Percentiles rank a stretch among this genome's conserved stretches.
Evolutionary conservation across 2,888 invertebrate genomes (phyloP).

Genomic region (Drosophila gaucha): DNA sequence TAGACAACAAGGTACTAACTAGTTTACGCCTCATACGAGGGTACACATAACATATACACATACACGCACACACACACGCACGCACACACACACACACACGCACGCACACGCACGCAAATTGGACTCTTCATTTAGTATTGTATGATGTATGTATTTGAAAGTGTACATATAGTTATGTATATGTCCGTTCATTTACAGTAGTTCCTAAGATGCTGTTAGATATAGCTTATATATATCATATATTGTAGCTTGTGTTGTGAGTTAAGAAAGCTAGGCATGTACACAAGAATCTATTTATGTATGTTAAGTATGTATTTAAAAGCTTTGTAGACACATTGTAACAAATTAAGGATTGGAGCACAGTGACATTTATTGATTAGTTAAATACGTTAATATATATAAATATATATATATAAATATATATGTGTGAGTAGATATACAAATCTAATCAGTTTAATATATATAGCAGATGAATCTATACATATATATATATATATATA

Average conservation of each 20-base stretch:
- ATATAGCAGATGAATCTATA: neutral
- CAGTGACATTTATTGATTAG: constrained; percentile 18
- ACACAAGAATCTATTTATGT: constrained; percentile 18
- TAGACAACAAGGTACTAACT: constrained; percentile 20
- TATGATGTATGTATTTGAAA: neutral
- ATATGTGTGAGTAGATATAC: constrained; percentile 9
- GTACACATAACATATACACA: neutral
- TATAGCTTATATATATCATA: neutral
- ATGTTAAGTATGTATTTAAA: constrained; percentile 16
- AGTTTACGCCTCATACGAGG: neutral
- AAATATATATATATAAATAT: constrained; percentile 7
- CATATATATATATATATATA: constrained; percentile 4
- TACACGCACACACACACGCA: too few relatives aligned
- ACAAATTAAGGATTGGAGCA: constrained; percentile 23
- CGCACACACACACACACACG: constrained; percentile 6
- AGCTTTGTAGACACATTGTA: constrained; percentile 30
- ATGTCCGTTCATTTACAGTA: neutral
- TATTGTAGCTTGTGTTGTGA: constrained; percentile 7
- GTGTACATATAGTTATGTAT: constrained; percentile 3
- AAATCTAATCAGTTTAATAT: constrained; percentile 16
- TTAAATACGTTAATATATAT: constrained; percentile 4
- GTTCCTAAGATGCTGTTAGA: constrained; percentile 4
- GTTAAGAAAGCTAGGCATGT: constrained; percentile 23
- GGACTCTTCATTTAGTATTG: too few relatives aligned
- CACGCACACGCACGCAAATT: neutral